Evolutionary conservation across 2,888 invertebrate species (phyloP).

Genomic region (Cryptops parisi): DNA sequence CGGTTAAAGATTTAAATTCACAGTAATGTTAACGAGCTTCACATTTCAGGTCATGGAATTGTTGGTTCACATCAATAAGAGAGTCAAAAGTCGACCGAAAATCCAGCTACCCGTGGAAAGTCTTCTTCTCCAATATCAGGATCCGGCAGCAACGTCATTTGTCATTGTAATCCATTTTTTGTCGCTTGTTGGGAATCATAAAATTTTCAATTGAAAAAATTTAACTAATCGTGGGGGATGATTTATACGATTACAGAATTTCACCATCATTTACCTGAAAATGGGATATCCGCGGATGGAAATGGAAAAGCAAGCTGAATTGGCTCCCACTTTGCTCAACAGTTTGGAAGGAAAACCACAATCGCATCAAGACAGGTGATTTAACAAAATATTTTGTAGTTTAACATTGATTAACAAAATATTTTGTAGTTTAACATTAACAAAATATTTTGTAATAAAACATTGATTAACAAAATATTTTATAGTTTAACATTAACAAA

Average conservation of each 20-base stretch:
- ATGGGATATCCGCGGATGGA: constrained; percentile 75
- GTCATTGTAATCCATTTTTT: constrained; percentile 59
- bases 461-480: too few species aligned
- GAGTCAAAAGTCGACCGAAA: constrained; percentile 65
- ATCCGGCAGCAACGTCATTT: constrained; percentile 58
- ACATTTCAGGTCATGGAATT: constrained; percentile 69
- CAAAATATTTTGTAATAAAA: too few species aligned
- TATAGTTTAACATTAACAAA: too few species aligned
- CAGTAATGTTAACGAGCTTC: constrained; percentile 16
- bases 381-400: too few species aligned
- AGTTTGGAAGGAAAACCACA: constrained; percentile 66
- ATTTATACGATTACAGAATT: too few species aligned
- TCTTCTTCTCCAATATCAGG: constrained; percentile 62
- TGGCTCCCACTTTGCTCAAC: constrained; percentile 58
- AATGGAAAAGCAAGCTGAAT: constrained; percentile 52
- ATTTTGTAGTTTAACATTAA: too few species aligned
- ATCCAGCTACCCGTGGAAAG: constrained; percentile 77
- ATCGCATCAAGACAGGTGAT: constrained; percentile 67
- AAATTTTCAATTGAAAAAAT: too few species aligned
- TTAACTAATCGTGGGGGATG: too few species aligned
- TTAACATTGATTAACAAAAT: not conserved
- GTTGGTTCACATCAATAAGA: constrained; percentile 76
- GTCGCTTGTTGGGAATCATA: too few species aligned
- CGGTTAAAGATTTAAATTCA: not conserved
- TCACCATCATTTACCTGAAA: constrained; percentile 83